phyloP scores from a whole-genome alignment of 2,113 vertebrate species.

The Harpagus bidentatus region DNA sequence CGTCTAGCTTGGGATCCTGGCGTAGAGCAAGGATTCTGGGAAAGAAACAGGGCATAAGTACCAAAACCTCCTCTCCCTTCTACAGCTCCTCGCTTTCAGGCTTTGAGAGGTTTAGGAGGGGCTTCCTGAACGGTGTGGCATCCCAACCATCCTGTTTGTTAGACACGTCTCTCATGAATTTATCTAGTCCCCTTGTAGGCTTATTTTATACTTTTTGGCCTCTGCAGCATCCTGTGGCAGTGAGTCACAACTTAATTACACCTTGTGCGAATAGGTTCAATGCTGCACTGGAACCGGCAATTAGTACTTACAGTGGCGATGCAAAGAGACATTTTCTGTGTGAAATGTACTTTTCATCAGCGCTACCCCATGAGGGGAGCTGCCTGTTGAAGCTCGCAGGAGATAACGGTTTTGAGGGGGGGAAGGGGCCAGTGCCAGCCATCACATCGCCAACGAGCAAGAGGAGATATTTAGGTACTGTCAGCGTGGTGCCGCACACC shows the following conservation, averaged over 20 bases:
- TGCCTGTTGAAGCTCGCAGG: not conserved
- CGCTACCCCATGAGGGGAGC: not conserved
- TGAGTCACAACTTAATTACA: constrained; percentile 58
- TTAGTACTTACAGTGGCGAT: not conserved
- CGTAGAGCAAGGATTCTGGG: not conserved
- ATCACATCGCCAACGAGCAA: fast-evolving
- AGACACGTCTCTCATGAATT: not conserved
- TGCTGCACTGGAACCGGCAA: not conserved
- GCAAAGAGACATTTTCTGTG: not conserved
- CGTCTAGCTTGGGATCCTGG: not conserved
- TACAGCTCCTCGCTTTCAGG: not conserved
- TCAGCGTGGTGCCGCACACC: not conserved
- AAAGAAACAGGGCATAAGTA: not conserved
- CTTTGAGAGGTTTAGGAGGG: not conserved
- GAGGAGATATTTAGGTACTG: not conserved
- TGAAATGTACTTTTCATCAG: constrained; percentile 41
- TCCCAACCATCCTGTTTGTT: not conserved
- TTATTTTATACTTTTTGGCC: constrained; percentile 1
- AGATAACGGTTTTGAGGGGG: not conserved
- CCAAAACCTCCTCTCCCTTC: not conserved
- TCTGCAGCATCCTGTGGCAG: constrained; percentile 13
- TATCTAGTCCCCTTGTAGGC: not conserved
- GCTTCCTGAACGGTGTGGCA: not conserved
- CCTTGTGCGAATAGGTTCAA: constrained; percentile 12
- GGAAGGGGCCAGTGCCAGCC: not conserved